Evolutionary conservation across 2,797 vertebrate species (phyloP), one percentile per base, ranked within the genome.

Genomic region (Chlorospingus semifuscus): DNA sequence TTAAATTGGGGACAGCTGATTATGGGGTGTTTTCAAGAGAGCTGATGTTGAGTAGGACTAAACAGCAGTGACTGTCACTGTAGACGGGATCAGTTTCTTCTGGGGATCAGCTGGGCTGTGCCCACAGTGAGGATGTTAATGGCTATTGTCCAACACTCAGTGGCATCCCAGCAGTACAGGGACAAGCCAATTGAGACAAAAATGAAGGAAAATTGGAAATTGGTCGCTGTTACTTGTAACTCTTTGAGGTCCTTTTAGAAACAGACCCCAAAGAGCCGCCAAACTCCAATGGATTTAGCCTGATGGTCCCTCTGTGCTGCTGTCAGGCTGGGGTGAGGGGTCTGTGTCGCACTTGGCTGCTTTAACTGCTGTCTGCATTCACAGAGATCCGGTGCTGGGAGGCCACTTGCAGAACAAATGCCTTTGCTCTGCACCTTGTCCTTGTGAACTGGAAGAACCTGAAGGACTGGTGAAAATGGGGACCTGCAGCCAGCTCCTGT

Each of bases 381-480:
- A 4, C 23, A 44, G 39, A 83, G 79, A 69, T 77, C 81, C 63
- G 82, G 42, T 36, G 12, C 72, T 56, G 79, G 49, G 72, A 89
- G 77, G 79, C 46, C 77, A 41, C 59, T 55, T 6, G 64, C 61
- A 69, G 49, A 86, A 53, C 63, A 36, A 81, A 76, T 36, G 70
- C 76, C 59, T 92, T 68, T 13, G 22, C 91, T 37, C 69, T 70
- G 91, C 71, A 41, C 42, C 1, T 94, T 87, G 72, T 72, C 64
- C 56, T 36, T 0, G 2, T 34, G 68, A 91, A 77, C 79, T 83
- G 91, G 95, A 92, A 93, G 88, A 95, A 95, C 91, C 70, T 80
- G 95, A 50, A 90, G 86, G 81, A 47, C 94, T 32, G 84, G 92
- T 82, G 81, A 55, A 52, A 55, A 65, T 22, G 4, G 87, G 63